A percentile compares a stretch with the other conserved stretches of the same genome.
Evolutionary conservation across 2,888 invertebrate genomes (phyloP).

Genomic region (Spodoptera littoralis): DNA sequence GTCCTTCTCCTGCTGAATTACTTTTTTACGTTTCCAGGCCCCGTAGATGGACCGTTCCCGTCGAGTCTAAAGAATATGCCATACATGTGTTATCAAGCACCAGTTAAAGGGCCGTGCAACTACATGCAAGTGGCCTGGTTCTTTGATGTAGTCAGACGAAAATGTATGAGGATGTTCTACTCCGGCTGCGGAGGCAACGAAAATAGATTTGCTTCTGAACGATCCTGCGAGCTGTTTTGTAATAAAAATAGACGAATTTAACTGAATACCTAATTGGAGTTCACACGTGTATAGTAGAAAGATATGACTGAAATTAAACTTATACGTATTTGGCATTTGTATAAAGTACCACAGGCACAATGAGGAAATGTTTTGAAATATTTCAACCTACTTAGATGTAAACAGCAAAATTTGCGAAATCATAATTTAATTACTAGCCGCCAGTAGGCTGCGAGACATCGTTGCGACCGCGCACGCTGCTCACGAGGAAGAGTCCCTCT

Average conservation of each 20-base stretch:
- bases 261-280: not conserved
- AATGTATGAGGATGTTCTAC: constrained; percentile 81
- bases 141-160: constrained; percentile 76
- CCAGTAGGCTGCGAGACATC: no score
- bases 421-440: no score
- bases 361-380: no score
- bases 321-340: no score
- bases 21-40: constrained; percentile 68
- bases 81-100: constrained; percentile 82
- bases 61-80: constrained; percentile 76
- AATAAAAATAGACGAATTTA: constrained; percentile 63
- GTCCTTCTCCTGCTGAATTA: no score
- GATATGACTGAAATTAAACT: no score
- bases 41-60: constrained; percentile 77
- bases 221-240: constrained; percentile 71
- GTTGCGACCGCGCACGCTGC: no score
- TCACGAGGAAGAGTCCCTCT: no score
- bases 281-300: no score
- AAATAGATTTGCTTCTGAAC: constrained; percentile 72
- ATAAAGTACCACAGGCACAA: no score
- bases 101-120: constrained; percentile 76
- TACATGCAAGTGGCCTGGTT: constrained; percentile 74
- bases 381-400: no score
- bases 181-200: constrained; percentile 85
- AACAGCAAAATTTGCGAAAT: no score